These are phyloP conservation scores for Uria aalge DNA, from an alignment of 2,113 vertebrate species.

Conservation along the genomic window DNA sequence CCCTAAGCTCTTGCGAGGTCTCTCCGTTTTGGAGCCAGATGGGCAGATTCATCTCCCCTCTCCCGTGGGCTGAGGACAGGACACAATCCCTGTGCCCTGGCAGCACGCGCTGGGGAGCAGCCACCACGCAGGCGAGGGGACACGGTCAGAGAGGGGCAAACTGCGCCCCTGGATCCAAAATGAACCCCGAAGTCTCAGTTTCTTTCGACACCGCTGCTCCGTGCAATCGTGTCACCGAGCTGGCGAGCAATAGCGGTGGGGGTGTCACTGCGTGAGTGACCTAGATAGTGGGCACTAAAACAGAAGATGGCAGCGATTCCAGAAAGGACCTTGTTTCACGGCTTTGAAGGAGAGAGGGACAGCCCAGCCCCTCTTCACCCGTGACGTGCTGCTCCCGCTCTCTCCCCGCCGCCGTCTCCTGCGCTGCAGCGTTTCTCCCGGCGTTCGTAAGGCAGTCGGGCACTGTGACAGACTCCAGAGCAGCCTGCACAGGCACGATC, in stretches of 20 bases:
- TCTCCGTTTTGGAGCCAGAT: neutral
- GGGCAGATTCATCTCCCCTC: neutral
- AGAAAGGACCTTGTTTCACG: neutral
- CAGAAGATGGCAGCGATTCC: fast-evolving
- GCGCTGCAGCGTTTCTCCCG: neutral
- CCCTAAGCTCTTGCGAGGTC: neutral
- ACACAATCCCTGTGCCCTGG: fast-evolving
- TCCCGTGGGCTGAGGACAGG: neutral
- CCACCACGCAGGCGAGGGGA: fast-evolving
- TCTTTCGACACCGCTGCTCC: neutral
- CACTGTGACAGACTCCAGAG: neutral
- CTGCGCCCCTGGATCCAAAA: no score
- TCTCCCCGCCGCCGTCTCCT: neutral
- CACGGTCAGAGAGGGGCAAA: neutral
- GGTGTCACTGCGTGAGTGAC: neutral
- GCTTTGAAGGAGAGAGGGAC: neutral
- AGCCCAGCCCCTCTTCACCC: neutral
- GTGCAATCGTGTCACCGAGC: neutral
- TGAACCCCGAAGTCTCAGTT: neutral
- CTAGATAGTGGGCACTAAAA: neutral
- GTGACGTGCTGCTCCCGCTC: neutral
- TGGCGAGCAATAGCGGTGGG: neutral
- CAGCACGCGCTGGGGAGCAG: fast-evolving
- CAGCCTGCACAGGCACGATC: neutral
- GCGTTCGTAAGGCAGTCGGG: neutral